These are phyloP conservation scores for Sminthurinus aureus DNA, from an alignment of 2,888 invertebrate species.

Conservation along the genomic window DNA sequence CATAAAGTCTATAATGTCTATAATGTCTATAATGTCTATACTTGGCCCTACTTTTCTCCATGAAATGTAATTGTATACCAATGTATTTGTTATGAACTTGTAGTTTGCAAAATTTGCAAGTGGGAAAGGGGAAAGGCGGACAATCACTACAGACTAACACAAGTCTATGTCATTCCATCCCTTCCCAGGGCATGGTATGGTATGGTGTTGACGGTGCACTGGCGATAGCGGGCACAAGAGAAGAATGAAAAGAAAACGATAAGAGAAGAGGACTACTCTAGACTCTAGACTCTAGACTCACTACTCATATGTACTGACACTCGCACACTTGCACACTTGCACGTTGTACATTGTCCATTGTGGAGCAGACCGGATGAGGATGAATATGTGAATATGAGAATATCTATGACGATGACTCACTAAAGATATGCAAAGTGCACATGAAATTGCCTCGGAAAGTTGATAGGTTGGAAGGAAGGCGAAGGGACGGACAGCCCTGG, in stretches of 20 bases:
- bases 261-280: background rate
- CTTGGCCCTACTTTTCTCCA: too few species aligned
- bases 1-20: too few species aligned
- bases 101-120: too few species aligned
- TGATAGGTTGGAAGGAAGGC: constrained; percentile 8
- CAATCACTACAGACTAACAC: too few species aligned
- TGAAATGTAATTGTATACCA: too few species aligned
- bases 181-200: too few species aligned
- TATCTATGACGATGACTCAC: background rate
- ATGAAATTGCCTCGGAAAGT: background rate
- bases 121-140: too few species aligned
- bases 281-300: background rate
- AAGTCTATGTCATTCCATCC: too few species aligned
- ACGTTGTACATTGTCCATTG: background rate
- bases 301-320: background rate
- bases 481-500: background rate
- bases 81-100: too few species aligned
- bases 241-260: background rate
- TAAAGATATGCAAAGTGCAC: background rate
- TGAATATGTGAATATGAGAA: background rate
- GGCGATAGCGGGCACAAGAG: background rate
- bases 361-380: too few species aligned
- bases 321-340: background rate
- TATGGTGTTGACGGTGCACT: background rate
- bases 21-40: too few species aligned